These are phyloP conservation scores for Erebia palarica DNA, from an alignment of 2,888 invertebrate species.

Conservation along the genomic window DNA sequence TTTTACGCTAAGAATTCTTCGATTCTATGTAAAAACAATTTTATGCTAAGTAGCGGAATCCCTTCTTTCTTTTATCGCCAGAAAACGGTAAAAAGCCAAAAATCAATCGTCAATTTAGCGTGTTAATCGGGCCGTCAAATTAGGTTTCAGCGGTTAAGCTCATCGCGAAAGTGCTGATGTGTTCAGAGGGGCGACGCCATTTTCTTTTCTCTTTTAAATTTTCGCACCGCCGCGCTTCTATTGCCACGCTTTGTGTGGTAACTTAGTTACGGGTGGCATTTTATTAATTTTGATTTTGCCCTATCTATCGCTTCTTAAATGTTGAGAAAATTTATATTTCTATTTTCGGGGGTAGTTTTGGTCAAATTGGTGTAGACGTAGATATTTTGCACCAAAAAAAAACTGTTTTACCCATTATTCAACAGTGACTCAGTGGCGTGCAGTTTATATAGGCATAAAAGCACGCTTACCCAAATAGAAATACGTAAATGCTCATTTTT, in stretches of 20 bases:
- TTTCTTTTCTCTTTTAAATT: conserved; percentile 58
- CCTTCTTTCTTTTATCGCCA: background rate
- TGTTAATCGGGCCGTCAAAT: conserved; percentile 79
- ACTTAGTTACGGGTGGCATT: conserved; percentile 48
- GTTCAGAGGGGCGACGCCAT: conserved; percentile 58
- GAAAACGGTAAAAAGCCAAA: conserved; percentile 30
- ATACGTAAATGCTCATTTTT: too few species aligned
- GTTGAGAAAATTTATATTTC: background rate
- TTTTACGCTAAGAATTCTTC: too few species aligned
- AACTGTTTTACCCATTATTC: too few species aligned
- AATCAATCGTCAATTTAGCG: conserved; percentile 47
- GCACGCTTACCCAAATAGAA: too few species aligned
- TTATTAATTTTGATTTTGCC: conserved; percentile 27
- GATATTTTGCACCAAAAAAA: too few species aligned
- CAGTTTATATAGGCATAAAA: too few species aligned
- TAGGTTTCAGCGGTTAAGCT: conserved; percentile 77
- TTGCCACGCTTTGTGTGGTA: conserved; percentile 53
- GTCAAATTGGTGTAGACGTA: background rate
- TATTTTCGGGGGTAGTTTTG: background rate
- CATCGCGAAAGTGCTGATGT: conserved; percentile 75
- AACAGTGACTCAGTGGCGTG: too few species aligned
- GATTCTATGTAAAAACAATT: too few species aligned
- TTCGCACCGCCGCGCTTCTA: conserved; percentile 66
- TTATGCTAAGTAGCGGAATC: background rate
- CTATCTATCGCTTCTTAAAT: background rate